These are phyloP conservation scores for Gallinago nigripennis DNA, from an alignment of 2,797 vertebrate genomes.

Conservation along the genomic window DNA sequence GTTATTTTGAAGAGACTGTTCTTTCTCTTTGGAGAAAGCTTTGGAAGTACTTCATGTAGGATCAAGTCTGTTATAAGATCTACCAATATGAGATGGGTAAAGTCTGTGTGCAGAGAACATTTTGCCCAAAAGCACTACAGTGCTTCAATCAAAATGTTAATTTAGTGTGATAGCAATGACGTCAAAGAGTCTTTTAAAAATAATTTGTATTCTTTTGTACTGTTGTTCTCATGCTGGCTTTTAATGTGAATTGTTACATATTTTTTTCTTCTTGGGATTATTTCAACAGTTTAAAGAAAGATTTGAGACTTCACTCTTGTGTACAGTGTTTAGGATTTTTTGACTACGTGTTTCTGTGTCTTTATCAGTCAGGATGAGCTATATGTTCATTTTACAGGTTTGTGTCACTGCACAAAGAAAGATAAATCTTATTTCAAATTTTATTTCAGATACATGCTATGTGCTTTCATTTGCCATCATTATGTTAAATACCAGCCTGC, in stretches of 20 bases:
- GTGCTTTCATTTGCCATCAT: constrained; percentile 97
- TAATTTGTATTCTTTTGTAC: neutral
- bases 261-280: neutral
- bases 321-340: neutral
- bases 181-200: neutral
- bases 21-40: neutral
- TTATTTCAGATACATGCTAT: constrained; percentile 91
- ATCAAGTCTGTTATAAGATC: neutral
- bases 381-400: neutral
- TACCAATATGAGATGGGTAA: neutral
- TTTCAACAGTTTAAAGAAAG: neutral
- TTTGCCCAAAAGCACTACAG: neutral
- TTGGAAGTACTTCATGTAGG: neutral
- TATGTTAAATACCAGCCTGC: constrained; percentile 97
- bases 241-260: neutral
- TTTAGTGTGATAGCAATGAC: neutral
- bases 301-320: neutral
- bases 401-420: neutral
- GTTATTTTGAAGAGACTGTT: neutral
- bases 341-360: neutral
- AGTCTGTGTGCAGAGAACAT: neutral
- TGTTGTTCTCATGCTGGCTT: neutral
- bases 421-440: neutral
- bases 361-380: neutral
- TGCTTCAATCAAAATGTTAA: neutral